A percentile compares a stretch with the other conserved stretches of the same genome.
These are phyloP conservation scores for Vulpes ferrilata DNA, from an alignment of 2,113 vertebrate genomes.

Conservation along the genomic window DNA sequence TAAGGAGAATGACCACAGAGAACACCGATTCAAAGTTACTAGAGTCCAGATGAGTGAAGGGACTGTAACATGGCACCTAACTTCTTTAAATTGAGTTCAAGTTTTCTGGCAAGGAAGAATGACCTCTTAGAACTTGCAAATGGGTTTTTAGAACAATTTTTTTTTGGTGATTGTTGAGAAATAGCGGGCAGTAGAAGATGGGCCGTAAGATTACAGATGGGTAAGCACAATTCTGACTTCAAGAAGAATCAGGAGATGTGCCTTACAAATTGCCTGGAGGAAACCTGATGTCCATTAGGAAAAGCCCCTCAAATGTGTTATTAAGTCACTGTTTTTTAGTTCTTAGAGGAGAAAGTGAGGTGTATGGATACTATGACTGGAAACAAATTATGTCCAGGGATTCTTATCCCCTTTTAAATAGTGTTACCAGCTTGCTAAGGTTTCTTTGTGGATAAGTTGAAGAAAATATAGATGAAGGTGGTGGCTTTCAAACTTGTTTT, in stretches of 20 bases:
- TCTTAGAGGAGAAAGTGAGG: conserved; percentile 41
- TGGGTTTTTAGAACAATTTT: not conserved
- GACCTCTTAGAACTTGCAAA: conserved; percentile 23
- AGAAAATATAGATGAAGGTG: not conserved
- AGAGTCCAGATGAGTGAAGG: conserved; percentile 4
- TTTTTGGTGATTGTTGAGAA: conserved; percentile 28
- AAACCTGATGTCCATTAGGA: not conserved
- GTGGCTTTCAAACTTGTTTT: conserved; percentile 57
- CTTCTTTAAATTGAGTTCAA: conserved; percentile 30
- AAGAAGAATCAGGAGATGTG: conserved; percentile 25
- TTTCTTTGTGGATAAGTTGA: conserved; percentile 38
- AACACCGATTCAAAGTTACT: conserved; percentile 51
- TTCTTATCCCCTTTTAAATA: conserved; percentile 49
- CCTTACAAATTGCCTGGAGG: not conserved
- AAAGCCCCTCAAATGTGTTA: not conserved
- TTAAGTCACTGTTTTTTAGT: not conserved
- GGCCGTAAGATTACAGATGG: not conserved
- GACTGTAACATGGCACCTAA: not conserved
- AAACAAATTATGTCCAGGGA: conserved; percentile 14
- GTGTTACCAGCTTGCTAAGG: not conserved
- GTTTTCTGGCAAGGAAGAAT: conserved; percentile 13
- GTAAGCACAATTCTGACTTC: conserved; percentile 41
- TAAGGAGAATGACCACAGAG: conserved; percentile 61
- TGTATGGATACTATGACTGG: conserved; percentile 23
- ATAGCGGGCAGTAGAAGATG: not conserved